Evolutionary conservation across 1,140 invertebrate species (phyloP), one percentile per base, ranked within the genome.

Genomic region (Zaprionus gabonicus): DNA sequence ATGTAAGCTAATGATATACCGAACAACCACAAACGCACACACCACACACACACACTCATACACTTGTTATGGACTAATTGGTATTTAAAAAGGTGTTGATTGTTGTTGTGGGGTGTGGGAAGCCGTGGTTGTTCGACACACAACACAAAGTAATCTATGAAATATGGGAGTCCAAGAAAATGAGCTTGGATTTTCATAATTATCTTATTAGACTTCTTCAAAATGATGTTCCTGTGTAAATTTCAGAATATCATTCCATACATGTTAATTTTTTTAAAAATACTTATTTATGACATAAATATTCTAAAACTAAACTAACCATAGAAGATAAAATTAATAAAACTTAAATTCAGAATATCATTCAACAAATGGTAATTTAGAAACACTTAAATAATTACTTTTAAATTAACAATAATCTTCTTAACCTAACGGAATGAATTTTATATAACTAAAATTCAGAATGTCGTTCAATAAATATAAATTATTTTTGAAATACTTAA

Each of bases 1-100:
- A 88, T 83, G 77, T 80, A 78, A 83, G 73, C 84, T 86, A 86
- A 87, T 86, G 83, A 88, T 88, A 87, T 46, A 59, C 78, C 12
- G 53, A 83, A 63, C 81, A 71, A 34, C 31, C 23, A 78, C 69
- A 65, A 74, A 73, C 44, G 34, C 34, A 56, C 51, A 56, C 49
- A 44, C 51, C 55, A 15, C 34, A 66, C 41, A 62, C 25, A 60
- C 41, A 23, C 20, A 23, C 44, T 34, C 31, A 28, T 17, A 31
- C 15, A 62, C 60, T 71, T 67, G 80, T 69, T 80, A 57, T 62
- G 79, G 68, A 44, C 82, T 87, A 87, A 87, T 82, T 87, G 82
- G 83, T 75, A 75, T 72, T 77, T 67, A 76, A 84, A 76, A 75
- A 25, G 46, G 68, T 65, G 62, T 66, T 63, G 9, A 69, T 57